A percentile compares a stretch with the other conserved stretches of the same genome.
Evolutionary conservation across 2,888 invertebrate species (phyloP).

Genomic region (Clusia tigrina): DNA sequence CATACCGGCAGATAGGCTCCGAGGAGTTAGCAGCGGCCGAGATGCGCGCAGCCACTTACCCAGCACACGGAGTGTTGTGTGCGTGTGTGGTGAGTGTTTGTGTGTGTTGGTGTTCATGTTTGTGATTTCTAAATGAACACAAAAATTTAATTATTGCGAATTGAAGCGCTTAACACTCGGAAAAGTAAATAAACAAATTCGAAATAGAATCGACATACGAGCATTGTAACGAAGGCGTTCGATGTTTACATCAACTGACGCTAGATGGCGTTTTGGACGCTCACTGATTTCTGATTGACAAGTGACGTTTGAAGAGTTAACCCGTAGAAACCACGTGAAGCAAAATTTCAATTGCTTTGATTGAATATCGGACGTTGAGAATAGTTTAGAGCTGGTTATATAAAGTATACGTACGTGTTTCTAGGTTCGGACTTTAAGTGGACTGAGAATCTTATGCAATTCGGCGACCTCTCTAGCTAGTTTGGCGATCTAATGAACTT

Average conservation of each 20-base stretch:
- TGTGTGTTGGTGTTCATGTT: slow-evolving; percentile 6
- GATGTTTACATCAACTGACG: slow-evolving; percentile 6
- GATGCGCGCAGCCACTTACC: not conserved
- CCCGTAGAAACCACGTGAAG: too few relatives aligned
- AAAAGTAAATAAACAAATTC: slow-evolving; percentile 14
- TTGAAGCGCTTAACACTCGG: slow-evolving; percentile 3
- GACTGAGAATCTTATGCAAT: too few relatives aligned
- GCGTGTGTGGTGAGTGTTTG: slow-evolving; percentile 10
- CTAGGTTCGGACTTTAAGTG: too few relatives aligned
- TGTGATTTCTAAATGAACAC: slow-evolving; percentile 16
- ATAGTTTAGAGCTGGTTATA: too few relatives aligned
- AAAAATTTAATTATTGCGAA: slow-evolving; percentile 23
- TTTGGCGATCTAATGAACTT: too few relatives aligned
- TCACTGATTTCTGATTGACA: not conserved
- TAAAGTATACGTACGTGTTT: too few relatives aligned
- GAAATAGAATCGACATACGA: not conserved
- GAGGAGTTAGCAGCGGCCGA: not conserved
- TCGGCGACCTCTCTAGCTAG: too few relatives aligned
- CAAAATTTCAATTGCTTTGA: too few relatives aligned
- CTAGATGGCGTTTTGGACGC: slow-evolving; percentile 7
- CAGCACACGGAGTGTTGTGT: not conserved
- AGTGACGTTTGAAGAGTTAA: too few relatives aligned
- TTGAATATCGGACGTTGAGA: too few relatives aligned
- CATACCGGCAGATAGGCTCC: not conserved
- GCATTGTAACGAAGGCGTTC: not conserved